Conservation (phyloP, 2,888 invertebrate species). For the Nipponacmea schrenckii region DNA sequence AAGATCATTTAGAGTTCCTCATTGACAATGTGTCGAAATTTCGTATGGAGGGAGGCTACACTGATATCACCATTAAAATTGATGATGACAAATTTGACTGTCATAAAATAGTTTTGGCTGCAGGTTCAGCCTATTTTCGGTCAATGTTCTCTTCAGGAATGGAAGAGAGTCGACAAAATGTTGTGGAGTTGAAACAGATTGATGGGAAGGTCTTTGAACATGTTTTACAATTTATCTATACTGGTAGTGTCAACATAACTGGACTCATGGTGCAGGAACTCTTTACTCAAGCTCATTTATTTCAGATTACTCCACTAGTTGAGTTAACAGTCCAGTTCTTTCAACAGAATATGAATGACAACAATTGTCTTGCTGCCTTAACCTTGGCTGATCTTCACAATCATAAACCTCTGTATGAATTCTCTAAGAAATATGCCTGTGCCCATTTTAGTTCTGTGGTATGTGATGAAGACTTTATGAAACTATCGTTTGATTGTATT, state of each 20-base stretch:
- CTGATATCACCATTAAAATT: slow-evolving; percentile 52
- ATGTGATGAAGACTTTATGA: slow-evolving; percentile 55
- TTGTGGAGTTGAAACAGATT: slow-evolving; percentile 52
- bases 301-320: slow-evolving; percentile 43
- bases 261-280: slow-evolving; percentile 49
- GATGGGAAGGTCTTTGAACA: slow-evolving; percentile 53
- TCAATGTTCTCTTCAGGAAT: slow-evolving; percentile 62
- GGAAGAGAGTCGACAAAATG: slow-evolving; percentile 57
- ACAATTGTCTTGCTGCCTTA: slow-evolving; percentile 57
- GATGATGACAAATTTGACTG: slow-evolving; percentile 51
- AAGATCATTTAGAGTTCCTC: slow-evolving; percentile 50
- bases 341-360: slow-evolving; percentile 55
- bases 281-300: slow-evolving; percentile 57
- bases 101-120: slow-evolving; percentile 58
- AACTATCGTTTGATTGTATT: slow-evolving; percentile 52
- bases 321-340: slow-evolving; percentile 52
- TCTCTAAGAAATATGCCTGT: slow-evolving; percentile 52
- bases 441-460: slow-evolving; percentile 48
- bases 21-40: slow-evolving; percentile 55
- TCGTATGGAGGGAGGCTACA: slow-evolving; percentile 50
- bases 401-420: slow-evolving; percentile 52
- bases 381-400: slow-evolving; percentile 57
- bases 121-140: slow-evolving; percentile 58
- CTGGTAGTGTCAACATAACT: slow-evolving; percentile 51
- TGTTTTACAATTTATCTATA: slow-evolving; percentile 56